phyloP scores from a whole-genome alignment of 2,113 vertebrate species.

The Bungarus multicinctus region DNA sequence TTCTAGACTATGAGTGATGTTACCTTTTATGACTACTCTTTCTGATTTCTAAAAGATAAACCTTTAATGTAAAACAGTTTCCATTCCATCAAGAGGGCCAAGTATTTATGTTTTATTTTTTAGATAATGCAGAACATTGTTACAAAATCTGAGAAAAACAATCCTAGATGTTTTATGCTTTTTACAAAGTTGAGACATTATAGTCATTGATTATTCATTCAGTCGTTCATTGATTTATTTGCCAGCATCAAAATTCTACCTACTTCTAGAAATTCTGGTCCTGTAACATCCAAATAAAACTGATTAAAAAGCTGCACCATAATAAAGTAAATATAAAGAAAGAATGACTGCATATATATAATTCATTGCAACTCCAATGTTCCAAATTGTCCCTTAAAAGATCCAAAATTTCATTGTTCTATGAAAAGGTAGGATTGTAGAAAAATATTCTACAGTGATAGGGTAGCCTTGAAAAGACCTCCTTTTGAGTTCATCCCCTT shows the following conservation, averaged over 20 bases:
- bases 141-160: neutral
- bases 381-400: neutral
- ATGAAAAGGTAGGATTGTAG: neutral
- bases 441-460: neutral
- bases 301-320: neutral
- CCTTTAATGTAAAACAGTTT: conserved; percentile 1
- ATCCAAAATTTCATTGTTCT: neutral
- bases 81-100: neutral
- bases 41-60: neutral
- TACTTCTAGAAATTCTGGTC: neutral
- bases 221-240: neutral
- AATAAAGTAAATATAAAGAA: neutral
- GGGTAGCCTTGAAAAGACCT: neutral
- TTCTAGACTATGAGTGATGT: neutral
- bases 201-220: neutral
- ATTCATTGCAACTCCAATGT: neutral
- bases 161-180: neutral
- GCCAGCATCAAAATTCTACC: neutral
- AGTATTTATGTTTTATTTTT: neutral
- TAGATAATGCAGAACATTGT: neutral
- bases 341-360: neutral
- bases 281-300: neutral
- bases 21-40: neutral
- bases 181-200: neutral
- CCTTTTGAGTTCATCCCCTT: neutral